A percentile compares a stretch with the other conserved stretches of the same genome.
phyloP scores from a whole-genome alignment of 2,888 invertebrate species.

The Aspidiotus destructor region DNA sequence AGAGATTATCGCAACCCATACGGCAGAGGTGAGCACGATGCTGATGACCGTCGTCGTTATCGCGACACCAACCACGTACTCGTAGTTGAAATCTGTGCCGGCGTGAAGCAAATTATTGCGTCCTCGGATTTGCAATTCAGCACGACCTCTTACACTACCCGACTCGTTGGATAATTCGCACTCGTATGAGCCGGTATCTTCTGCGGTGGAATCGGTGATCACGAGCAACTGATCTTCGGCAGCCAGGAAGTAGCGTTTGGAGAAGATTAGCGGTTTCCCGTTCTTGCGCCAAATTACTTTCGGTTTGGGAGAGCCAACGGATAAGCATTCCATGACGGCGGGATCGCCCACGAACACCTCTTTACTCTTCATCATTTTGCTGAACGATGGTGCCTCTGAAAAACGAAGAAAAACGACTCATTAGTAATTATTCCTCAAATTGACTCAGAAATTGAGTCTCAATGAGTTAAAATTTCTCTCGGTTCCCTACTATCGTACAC shows the following conservation, averaged over 20 bases:
- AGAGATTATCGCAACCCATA: constrained; percentile 86
- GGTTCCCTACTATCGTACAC: no score
- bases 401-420: no score
- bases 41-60: constrained; percentile 84
- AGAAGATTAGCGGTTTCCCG: constrained; percentile 57
- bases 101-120: neutral
- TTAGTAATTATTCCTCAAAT: no score
- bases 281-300: constrained; percentile 77
- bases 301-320: constrained; percentile 74
- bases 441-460: no score
- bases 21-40: constrained; percentile 78
- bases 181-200: constrained; percentile 77
- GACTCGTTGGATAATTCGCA: constrained; percentile 82
- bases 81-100: constrained; percentile 47
- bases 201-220: constrained; percentile 65
- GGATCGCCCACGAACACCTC: constrained; percentile 71
- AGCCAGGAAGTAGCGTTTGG: constrained; percentile 76
- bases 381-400: constrained; percentile 75
- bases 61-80: constrained; percentile 75
- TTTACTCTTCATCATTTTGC: constrained; percentile 74
- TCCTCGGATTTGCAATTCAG: constrained; percentile 56
- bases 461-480: no score
- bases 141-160: constrained; percentile 63
- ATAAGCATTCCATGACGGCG: constrained; percentile 79
- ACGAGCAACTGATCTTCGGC: constrained; percentile 78